These are phyloP conservation scores for Genyomyrus donnyi DNA, from an alignment of 2,113 vertebrate species.

Conservation along the genomic window DNA sequence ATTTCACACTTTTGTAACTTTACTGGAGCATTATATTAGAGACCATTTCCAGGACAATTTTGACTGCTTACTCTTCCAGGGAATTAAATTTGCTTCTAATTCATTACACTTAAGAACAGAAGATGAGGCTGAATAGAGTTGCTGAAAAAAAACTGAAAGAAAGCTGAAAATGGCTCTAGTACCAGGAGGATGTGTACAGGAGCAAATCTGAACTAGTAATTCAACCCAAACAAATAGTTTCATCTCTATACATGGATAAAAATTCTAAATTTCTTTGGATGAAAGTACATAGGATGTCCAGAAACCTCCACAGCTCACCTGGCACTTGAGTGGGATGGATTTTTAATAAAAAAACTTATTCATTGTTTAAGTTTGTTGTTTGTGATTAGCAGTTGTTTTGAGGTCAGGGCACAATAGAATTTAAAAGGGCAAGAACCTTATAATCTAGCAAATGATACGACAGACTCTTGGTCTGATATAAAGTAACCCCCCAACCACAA, in stretches of 20 bases:
- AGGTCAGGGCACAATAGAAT: not conserved
- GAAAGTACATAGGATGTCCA: not conserved
- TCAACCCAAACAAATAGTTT: not conserved
- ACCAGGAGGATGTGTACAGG: not conserved
- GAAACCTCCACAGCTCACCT: not conserved
- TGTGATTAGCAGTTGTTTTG: conserved; percentile 2
- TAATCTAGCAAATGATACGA: not conserved
- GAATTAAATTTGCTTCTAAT: not conserved
- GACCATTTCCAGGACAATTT: not conserved
- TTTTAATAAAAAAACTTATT: not conserved
- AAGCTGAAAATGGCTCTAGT: not conserved
- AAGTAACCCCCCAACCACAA: not conserved
- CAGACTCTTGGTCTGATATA: not conserved
- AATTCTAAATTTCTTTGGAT: not conserved
- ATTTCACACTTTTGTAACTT: not conserved
- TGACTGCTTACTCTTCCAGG: not conserved
- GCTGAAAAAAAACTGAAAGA: no score
- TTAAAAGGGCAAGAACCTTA: not conserved
- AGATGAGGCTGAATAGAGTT: not conserved
- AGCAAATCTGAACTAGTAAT: not conserved
- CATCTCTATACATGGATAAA: not conserved
- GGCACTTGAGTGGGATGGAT: not conserved
- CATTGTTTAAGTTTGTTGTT: not conserved
- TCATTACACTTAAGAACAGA: not conserved
- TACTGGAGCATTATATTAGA: not conserved